phyloP scores from a whole-genome alignment of 2,113 vertebrate species.

The Oenanthe oenanthe region DNA sequence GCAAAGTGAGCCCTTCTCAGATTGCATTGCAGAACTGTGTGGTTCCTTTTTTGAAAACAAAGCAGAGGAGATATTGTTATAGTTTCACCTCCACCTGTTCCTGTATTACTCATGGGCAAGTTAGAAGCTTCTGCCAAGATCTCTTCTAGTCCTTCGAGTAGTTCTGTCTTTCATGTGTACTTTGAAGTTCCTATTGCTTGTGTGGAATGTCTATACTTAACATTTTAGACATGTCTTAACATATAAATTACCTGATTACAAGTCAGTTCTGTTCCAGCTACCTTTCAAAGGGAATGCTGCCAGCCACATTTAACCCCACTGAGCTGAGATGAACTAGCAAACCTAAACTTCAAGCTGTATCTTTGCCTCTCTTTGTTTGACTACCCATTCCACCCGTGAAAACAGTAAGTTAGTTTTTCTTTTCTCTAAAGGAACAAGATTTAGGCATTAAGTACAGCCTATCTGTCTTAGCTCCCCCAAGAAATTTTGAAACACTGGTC shows the following conservation, averaged over 20 bases:
- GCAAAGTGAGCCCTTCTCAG: neutral
- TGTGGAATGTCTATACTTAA: neutral
- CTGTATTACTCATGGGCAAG: neutral
- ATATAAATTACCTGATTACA: slow-evolving; percentile 8
- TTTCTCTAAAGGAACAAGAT: neutral
- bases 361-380: neutral
- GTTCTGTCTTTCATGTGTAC: neutral
- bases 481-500: neutral
- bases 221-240: slow-evolving; percentile 32
- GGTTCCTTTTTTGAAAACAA: neutral
- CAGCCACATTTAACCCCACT: slow-evolving; percentile 4
- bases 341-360: neutral
- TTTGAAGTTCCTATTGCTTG: slow-evolving; percentile 14
- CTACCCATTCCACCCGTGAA: neutral
- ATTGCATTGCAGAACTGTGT: neutral
- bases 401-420: neutral
- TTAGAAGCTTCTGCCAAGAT: neutral
- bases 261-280: neutral
- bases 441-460: neutral
- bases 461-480: neutral
- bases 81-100: slow-evolving; percentile 9
- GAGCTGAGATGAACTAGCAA: neutral
- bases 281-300: slow-evolving; percentile 20
- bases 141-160: neutral
- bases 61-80: neutral